Evolutionary conservation across 2,113 vertebrate species (phyloP), one percentile per base, ranked within the genome.

Genomic region (Seriola aureovittata): DNA sequence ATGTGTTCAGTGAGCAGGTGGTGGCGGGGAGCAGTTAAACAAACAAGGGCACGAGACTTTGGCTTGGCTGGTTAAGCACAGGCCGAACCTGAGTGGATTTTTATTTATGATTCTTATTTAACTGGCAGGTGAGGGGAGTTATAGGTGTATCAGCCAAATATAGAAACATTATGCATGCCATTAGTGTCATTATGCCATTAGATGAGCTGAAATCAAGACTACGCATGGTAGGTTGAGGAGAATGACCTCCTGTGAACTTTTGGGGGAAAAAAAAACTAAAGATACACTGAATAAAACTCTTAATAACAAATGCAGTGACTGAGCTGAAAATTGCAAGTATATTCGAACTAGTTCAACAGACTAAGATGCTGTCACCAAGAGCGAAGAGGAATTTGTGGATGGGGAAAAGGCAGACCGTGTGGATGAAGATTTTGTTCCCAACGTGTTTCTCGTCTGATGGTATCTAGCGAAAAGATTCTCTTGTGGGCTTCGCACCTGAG

Each of bases 81-180:
- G 38, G 69, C 71, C 66, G 25, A 66, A 84, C 55, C 50, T 81
- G 81, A 87, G 87, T 80, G 86, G 71, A 82, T 88, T 89, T 85
- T 75, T 78, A 67, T 66, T 85, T 82, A 66, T 55, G 75, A 52
- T 66, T 54, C 16, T 69, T 82, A 66, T 82, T 87, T 73, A 75
- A 74, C 50, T 78, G 84, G 87, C 70, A 83, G 80, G 79, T 71
- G 60, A 40, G 25, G 63, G 46, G 29, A 42, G 55, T 44, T 80
- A 16, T 11, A 64, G 75, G 55, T 73, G 71, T 72, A 72, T 42
- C 54, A 78, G 83, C 85, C 78, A 85, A 78, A 80, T 81, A 80
- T 80, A 82, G 62, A 85, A 75, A 70, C 80, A 79, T 90, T 90
- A 90, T 91, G 89, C 89, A 93, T 93, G 89, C 72, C 78, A 82